phyloP scores from a whole-genome alignment of 2,113 vertebrate species.

The Clarias magur region DNA sequence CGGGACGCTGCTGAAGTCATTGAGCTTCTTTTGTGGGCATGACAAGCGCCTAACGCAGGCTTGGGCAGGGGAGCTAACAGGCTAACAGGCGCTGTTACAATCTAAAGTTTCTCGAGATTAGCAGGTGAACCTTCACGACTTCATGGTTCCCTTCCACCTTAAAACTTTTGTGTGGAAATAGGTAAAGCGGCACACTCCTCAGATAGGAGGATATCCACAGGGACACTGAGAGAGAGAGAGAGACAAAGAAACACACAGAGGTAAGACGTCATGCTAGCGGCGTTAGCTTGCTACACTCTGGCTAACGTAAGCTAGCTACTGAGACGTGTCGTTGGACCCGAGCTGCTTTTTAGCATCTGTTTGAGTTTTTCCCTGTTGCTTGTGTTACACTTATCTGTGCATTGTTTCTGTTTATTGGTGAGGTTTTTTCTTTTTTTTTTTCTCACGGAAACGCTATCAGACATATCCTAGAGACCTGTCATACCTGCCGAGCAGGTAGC shows the following conservation, averaged over 20 bases:
- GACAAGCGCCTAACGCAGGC: background rate
- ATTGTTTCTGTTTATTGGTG: background rate
- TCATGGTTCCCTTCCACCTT: background rate
- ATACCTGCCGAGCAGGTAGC: background rate
- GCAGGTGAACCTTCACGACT: background rate
- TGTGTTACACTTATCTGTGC: background rate
- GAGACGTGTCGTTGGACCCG: background rate
- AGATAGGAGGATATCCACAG: constrained; percentile 23
- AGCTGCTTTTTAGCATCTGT: background rate
- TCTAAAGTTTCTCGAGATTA: background rate
- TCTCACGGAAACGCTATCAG: background rate
- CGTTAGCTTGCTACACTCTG: background rate
- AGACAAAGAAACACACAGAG: background rate
- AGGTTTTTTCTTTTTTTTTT: background rate
- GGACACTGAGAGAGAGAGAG: background rate
- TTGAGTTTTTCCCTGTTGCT: background rate
- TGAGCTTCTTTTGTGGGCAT: background rate
- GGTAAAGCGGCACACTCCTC: background rate
- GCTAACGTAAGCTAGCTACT: background rate
- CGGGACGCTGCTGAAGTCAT: too few relatives aligned
- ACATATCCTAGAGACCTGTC: background rate
- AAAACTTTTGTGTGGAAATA: background rate
- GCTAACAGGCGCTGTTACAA: background rate
- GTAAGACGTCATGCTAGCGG: constrained; percentile 40
- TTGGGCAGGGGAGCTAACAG: background rate